These are phyloP conservation scores for Arctocebus calabarensis DNA, from an alignment of 2,797 vertebrate genomes.

Conservation along the genomic window DNA sequence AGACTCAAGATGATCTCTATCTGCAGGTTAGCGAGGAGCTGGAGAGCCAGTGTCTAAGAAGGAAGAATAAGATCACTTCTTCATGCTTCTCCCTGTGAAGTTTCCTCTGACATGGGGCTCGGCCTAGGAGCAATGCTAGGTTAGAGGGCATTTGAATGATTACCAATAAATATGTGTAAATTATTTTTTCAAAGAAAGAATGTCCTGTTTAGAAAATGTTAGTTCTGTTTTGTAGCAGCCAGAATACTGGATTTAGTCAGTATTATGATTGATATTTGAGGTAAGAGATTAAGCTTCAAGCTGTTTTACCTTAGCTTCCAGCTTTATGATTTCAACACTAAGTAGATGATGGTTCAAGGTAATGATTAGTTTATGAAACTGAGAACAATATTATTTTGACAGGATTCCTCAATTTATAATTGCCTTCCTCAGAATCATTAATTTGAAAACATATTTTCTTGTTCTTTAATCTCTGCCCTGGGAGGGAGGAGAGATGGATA, in stretches of 20 bases:
- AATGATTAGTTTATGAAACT: background rate
- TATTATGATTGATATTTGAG: background rate
- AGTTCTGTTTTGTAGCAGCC: background rate
- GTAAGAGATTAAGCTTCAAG: background rate
- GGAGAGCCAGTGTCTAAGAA: background rate
- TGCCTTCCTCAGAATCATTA: background rate
- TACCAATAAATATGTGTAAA: background rate
- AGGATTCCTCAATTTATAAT: background rate
- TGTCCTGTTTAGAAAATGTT: background rate
- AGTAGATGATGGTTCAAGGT: background rate
- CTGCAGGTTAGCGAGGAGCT: background rate
- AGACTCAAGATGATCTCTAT: background rate
- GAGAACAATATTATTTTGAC: background rate
- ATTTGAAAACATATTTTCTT: background rate
- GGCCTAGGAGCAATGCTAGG: background rate
- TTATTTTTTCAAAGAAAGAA: background rate
- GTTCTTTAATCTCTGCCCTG: background rate
- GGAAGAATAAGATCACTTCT: background rate
- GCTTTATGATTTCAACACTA: constrained; percentile 22
- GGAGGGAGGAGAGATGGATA: fast-evolving
- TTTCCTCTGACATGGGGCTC: background rate
- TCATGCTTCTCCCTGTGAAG: background rate
- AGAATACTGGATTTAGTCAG: background rate
- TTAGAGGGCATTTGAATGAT: too few species aligned
- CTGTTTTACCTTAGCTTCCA: constrained; percentile 7